Base-by-base conservation (phyloP, 2,113 vertebrate species). In the Nesoenas mayeri region DNA sequence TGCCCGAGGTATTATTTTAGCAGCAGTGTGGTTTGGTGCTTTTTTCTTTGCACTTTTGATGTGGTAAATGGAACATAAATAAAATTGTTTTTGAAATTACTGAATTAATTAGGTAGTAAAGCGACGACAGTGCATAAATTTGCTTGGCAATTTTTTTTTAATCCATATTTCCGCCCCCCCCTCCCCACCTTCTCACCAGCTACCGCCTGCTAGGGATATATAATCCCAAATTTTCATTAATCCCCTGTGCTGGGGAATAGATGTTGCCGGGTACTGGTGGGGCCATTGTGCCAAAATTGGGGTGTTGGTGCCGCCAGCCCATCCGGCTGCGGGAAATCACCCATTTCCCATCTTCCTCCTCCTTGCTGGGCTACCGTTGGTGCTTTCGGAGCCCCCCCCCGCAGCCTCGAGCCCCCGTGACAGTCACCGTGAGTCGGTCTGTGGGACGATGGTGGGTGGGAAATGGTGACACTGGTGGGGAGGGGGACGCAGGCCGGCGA, bases 61-160 rank as follows among this genome's bases (percentile, higher is more conserved):
- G 97, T 98, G 98, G 97, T 97, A 98, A 98, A 98, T 93, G 96
- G 97, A 97, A 98, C 97, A 98, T 98, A 98, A 98, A 98, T 98
- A 98, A 98, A 98, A 98, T 98, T 97, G 98, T 97, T 98, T 98
- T 98, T 97, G 96, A 98, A 98, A 98, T 98, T 93, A 97, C 98
- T 97, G 98, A 98, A 98, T 98, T 98, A 98, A 98, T 98, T 97
- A 97, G 98, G 96, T 98, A 97, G 97, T 98, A 98, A 98, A 97
- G 96, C 91, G 58, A 91, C 21, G 32, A 85, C 85, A 94, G 65
- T 83, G 97, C 96, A 96, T 97, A 96, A 93, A 96, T 98, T 97
- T 97, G 74, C 95, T 95, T 75, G 89, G 95, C 93, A 26, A 22
- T 60, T 82, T 77, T 89, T 90, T 83, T 70, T 42, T 25, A 94